These are phyloP conservation scores for Dreissena rostriformis DNA, from an alignment of 1,140 invertebrate species.

Conservation along the genomic window DNA sequence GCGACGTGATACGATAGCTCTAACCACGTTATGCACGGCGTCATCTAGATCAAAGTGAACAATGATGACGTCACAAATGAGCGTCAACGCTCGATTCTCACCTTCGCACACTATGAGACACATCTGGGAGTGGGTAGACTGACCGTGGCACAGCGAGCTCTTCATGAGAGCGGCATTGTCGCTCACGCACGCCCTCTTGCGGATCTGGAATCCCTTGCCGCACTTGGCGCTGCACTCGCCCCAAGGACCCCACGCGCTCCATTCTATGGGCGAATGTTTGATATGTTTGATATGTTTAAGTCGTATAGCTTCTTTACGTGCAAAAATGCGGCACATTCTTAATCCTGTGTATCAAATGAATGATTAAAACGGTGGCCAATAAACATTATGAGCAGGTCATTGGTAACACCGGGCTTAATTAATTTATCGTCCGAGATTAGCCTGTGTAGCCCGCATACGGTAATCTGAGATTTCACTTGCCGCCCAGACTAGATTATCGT, in stretches of 20 bases:
- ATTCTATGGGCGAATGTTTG: neutral
- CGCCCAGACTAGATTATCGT: too few species aligned
- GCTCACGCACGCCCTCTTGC: conserved; percentile 38
- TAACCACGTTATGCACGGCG: neutral
- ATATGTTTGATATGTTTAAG: neutral
- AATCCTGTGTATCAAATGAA: too few species aligned
- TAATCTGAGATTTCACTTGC: too few species aligned
- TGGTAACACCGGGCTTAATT: too few species aligned
- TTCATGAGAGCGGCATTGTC: conserved; percentile 20
- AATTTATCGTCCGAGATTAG: too few species aligned
- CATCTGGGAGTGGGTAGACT: conserved; percentile 33
- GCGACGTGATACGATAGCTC: too few species aligned
- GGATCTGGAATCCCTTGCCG: conserved; percentile 42
- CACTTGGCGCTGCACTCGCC: conserved; percentile 44
- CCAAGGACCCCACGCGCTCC: conserved; percentile 31
- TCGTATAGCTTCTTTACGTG: too few species aligned
- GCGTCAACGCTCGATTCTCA: conserved; percentile 17
- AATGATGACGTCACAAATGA: neutral
- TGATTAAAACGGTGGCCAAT: too few species aligned
- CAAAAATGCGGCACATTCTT: too few species aligned
- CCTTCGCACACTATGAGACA: conserved; percentile 41
- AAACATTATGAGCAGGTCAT: too few species aligned
- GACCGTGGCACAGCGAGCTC: conserved; percentile 23
- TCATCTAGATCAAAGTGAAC: neutral
- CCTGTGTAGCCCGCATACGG: too few species aligned